Conservation (phyloP, 2,113 vertebrate genomes). For the Chionis minor region DNA sequence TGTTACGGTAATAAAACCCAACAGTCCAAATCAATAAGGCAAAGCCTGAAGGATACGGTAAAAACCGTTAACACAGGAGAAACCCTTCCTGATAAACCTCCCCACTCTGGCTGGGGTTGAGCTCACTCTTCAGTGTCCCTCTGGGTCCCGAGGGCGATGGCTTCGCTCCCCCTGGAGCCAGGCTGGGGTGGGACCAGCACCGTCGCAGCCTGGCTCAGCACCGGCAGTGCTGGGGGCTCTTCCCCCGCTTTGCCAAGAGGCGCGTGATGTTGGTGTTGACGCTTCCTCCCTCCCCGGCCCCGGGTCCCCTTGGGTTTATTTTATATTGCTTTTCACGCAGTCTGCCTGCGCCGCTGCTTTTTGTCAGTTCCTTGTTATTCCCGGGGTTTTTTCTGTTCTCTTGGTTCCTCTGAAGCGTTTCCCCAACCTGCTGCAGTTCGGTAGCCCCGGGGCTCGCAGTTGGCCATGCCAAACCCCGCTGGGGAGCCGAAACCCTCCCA, state of each 20-base stretch:
- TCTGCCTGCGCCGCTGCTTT: not conserved
- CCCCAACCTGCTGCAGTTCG: not conserved
- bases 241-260: not conserved
- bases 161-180: rapidly evolving
- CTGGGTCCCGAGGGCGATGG: not conserved
- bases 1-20: not conserved
- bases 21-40: not conserved
- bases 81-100: not conserved
- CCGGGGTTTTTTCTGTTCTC: not conserved
- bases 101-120: not conserved
- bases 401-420: not conserved
- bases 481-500: rapidly evolving
- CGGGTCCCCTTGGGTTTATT: rapidly evolving
- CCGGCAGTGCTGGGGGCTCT: not conserved
- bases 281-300: not conserved
- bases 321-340: not conserved
- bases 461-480: not conserved
- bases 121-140: not conserved
- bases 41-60: not conserved
- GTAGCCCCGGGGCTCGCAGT: not conserved
- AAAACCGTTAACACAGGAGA: not conserved
- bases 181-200: rapidly evolving
- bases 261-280: rapidly evolving
- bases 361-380: not conserved
- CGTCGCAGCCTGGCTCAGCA: not conserved